phyloP scores from a whole-genome alignment of 1,140 invertebrate species.

The Ips nitidus region DNA sequence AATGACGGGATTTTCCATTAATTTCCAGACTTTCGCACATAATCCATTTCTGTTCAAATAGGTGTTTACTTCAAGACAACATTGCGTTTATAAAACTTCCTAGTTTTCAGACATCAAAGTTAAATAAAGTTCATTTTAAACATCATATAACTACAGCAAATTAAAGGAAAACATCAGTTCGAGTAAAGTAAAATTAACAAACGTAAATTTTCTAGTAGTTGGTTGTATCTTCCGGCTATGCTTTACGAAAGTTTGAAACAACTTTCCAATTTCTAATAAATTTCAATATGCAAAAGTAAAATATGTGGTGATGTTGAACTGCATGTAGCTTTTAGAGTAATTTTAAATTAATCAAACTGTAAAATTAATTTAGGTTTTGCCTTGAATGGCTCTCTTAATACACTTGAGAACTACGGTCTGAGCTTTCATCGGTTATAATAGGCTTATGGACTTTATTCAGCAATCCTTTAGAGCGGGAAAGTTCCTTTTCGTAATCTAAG shows the following conservation, averaged over 20 bases:
- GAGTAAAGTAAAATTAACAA: background rate
- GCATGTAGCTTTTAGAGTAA: background rate
- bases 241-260: background rate
- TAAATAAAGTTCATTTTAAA: no score
- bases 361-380: conserved; percentile 3
- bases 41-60: background rate
- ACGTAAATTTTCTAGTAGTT: background rate
- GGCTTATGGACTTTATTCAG: conserved; percentile 16
- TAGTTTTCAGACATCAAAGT: no score
- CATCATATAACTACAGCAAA: background rate
- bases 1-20: background rate
- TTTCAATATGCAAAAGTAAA: conserved; percentile 11
- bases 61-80: background rate
- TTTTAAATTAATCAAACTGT: conserved; percentile 1
- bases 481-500: background rate
- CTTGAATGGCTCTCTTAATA: conserved; percentile 5
- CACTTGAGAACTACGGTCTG: background rate
- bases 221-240: background rate
- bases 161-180: conserved; percentile 1
- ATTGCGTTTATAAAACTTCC: no score
- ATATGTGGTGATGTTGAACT: background rate
- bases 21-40: background rate
- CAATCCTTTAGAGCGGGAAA: background rate
- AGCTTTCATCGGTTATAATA: conserved; percentile 17
- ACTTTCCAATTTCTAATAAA: background rate